Evolutionary conservation across 2,797 vertebrate genomes (phyloP).

Genomic region (Choloepus didactylus): DNA sequence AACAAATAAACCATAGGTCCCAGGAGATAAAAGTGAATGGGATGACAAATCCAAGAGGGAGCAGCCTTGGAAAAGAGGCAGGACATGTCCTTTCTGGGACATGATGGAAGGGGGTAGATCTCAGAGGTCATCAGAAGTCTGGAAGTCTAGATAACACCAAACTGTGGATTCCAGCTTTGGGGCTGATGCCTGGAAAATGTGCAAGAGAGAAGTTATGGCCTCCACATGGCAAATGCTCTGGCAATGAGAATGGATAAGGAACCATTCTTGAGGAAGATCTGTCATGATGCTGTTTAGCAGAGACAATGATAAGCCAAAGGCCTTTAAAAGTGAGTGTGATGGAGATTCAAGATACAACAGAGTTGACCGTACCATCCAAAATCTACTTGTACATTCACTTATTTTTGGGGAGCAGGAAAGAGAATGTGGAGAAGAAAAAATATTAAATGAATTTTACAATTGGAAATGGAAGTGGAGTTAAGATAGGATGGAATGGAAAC

Average conservation of each 20-base stretch:
- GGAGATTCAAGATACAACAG: neutral
- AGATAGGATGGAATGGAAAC: neutral
- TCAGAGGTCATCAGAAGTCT: neutral
- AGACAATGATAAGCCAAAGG: neutral
- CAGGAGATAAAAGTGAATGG: neutral
- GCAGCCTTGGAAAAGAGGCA: constrained; percentile 22
- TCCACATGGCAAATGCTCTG: neutral
- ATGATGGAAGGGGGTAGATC: neutral
- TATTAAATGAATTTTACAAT: neutral
- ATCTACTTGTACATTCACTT: neutral
- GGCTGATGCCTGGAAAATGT: neutral
- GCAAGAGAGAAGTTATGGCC: neutral
- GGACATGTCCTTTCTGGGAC: neutral
- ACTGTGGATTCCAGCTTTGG: neutral
- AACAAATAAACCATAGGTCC: neutral
- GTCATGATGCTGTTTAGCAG: neutral
- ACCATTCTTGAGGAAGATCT: neutral
- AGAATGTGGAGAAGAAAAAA: constrained; percentile 28
- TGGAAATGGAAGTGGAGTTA: neutral
- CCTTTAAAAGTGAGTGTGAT: neutral
- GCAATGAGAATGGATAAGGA: neutral
- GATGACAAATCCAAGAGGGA: neutral
- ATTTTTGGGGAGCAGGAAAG: neutral
- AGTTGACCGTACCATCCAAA: neutral
- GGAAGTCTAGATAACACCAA: neutral